Evolutionary conservation across 2,888 invertebrate species (phyloP), one percentile per base, ranked within the genome.

Genomic region (Zaprionus bogoriensis): DNA sequence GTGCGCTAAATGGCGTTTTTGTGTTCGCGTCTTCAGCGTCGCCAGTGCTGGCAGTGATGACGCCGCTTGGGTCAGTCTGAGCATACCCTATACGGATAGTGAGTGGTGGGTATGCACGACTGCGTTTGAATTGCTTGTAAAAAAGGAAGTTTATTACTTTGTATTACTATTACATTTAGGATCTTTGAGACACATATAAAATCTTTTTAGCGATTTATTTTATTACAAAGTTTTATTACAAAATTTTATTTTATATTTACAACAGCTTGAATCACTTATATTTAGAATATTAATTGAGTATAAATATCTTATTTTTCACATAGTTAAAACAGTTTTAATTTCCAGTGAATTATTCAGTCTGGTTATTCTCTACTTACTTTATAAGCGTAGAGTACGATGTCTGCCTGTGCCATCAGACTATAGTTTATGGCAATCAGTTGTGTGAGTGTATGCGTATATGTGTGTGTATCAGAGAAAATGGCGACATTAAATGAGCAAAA

Each of bases 1-100:
- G 86, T 77, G 77, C 72, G 73, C 79, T 88, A 88, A 88, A 88
- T 88, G 87, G 76, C 75, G 87, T 88, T 87, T 88, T 85, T 89
- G 77, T 88, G 79, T 77, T 69, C 67, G 65, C 65, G 45, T 74
- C 66, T 58, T 67, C 70, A 60, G 69, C 57, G 57, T 57, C 57
- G 62, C 55, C 57, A 54, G 47, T 52, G 38, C 14, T 63, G 64
- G 42, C 50, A 52, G 44, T 47, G 36, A 27, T 64, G 65, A 52
- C 51, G 64, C 74, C 52, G 74, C 55, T 69, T 54, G 57, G 63
- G 57, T 63, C 68, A 67, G 48, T 57, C 46, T 7, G 38, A 32
- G n/a, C 42, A 44, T 63, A 70, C 58, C 50, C 68, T 54, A 7
- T 6, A 25, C 7, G n/a, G 9, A n/a, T 2, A 20, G 2, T 1